phyloP scores from a whole-genome alignment of 2,797 vertebrate species.

The Poecilia wingei region DNA sequence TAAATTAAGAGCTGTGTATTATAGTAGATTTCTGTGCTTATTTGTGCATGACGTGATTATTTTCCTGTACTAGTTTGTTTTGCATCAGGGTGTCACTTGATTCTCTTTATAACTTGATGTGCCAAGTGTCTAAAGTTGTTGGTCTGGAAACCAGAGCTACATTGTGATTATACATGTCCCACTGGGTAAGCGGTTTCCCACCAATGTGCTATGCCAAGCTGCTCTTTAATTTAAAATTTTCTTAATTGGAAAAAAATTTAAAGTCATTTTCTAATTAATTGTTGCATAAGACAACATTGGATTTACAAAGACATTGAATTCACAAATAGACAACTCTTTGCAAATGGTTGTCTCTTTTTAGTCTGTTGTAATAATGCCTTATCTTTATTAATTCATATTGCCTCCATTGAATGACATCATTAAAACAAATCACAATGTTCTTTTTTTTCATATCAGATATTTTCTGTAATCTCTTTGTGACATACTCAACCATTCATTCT shows the following conservation, averaged over 20 bases:
- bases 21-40: conserved; percentile 3
- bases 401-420: background rate
- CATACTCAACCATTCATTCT: background rate
- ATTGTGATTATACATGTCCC: conserved; percentile 72
- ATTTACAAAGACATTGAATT: too few species aligned
- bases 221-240: conserved; percentile 29
- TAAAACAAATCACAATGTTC: background rate
- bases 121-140: conserved; percentile 45
- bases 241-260: too few species aligned
- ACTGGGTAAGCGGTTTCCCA: conserved; percentile 20
- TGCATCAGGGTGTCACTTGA: conserved; percentile 31
- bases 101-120: conserved; percentile 25
- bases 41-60: conserved; percentile 12
- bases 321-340: too few species aligned
- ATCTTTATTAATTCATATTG: conserved; percentile 8
- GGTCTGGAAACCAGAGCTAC: conserved; percentile 53
- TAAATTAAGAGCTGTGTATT: background rate
- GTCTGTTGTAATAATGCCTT: background rate
- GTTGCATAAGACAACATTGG: too few species aligned
- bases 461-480: background rate
- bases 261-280: too few species aligned
- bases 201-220: conserved; percentile 35
- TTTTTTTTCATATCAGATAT: conserved; percentile 7
- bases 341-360: too few species aligned
- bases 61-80: conserved; percentile 11